phyloP scores from a whole-genome alignment of 2,888 invertebrate genomes.

The Rhamphomyia laevipes region DNA sequence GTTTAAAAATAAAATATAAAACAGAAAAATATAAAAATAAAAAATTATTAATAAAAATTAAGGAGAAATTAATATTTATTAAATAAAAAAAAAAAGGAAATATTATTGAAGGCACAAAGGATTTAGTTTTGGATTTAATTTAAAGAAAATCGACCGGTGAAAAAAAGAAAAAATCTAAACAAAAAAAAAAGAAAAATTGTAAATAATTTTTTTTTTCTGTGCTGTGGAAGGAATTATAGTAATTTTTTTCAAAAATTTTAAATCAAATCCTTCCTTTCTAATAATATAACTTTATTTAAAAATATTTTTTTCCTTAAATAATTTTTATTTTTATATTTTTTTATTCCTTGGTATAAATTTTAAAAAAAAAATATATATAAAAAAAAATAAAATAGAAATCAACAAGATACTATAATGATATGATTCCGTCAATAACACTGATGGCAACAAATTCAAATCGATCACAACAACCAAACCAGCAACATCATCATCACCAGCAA shows the following conservation, averaged over 20 bases:
- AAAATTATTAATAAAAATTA: conserved; percentile 13
- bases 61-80: neutral
- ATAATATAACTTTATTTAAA: conserved; percentile 16
- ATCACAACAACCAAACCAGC: conserved; percentile 1
- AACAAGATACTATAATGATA: neutral
- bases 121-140: conserved; percentile 19
- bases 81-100: conserved; percentile 8
- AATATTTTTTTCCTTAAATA: neutral
- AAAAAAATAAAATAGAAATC: too few relatives aligned
- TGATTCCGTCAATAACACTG: conserved; percentile 17
- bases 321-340: too few relatives aligned
- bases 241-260: conserved; percentile 15
- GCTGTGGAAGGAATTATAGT: conserved; percentile 12
- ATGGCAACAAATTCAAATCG: neutral
- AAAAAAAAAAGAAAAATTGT: conserved; percentile 38
- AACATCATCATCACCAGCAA: neutral
- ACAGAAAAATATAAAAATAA: neutral
- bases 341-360: too few relatives aligned
- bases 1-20: neutral
- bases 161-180: conserved; percentile 40
- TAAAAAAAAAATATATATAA: too few relatives aligned
- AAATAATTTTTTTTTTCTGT: conserved; percentile 9
- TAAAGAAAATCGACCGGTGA: conserved; percentile 29
- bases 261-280: conserved; percentile 29
- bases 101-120: conserved; percentile 28